Evolutionary conservation across 2,113 vertebrate genomes (phyloP).

Genomic region (Lepus timidus): DNA sequence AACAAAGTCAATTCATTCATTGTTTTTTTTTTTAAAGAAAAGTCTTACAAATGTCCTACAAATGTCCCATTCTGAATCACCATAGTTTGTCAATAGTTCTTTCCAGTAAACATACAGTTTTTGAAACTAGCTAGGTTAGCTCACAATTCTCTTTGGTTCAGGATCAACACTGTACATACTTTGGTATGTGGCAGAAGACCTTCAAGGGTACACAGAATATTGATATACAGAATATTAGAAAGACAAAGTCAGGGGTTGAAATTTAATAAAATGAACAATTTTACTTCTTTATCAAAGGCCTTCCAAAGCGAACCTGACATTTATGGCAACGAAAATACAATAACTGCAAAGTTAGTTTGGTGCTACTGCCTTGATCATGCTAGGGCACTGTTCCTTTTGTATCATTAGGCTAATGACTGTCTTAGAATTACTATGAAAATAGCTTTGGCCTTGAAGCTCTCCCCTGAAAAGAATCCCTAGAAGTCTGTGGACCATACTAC

Average conservation of each 20-base stretch:
- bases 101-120: neutral
- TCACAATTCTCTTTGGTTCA: neutral
- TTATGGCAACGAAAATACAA: neutral
- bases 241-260: neutral
- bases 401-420: neutral
- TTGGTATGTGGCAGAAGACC: neutral
- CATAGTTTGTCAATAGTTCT: neutral
- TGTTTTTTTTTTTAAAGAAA: neutral
- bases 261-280: neutral
- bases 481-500: accelerated
- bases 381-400: neutral
- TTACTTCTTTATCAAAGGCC: neutral
- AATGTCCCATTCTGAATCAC: neutral
- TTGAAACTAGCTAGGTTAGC: neutral
- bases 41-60: neutral
- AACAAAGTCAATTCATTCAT: neutral
- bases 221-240: neutral
- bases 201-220: neutral
- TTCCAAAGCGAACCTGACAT: neutral
- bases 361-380: neutral
- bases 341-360: neutral
- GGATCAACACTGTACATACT: neutral
- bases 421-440: neutral
- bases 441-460: neutral
- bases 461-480: neutral